Conservation (phyloP, 2,797 vertebrate species). For the Hyperoplus immaculatus region DNA sequence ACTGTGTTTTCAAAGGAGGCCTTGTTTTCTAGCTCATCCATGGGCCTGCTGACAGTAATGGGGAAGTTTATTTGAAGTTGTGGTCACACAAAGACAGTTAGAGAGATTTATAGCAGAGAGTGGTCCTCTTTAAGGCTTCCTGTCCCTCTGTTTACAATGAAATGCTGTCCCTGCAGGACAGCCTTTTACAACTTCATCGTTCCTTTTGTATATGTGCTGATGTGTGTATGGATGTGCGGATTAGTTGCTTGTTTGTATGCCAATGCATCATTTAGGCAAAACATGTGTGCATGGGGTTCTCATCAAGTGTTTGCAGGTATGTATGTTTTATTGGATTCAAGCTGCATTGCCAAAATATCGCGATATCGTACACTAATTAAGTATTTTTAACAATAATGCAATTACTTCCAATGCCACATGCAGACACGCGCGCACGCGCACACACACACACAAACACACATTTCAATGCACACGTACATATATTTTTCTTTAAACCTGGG, state of each 20-base stretch:
- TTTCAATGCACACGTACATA: too few relatives aligned
- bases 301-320: conserved; percentile 14
- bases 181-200: background rate
- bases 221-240: background rate
- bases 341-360: conserved; percentile 3
- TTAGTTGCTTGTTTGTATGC: background rate
- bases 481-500: background rate
- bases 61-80: conserved; percentile 54
- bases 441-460: background rate
- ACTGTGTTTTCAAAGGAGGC: conserved; percentile 32
- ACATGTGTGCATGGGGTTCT: conserved; percentile 11
- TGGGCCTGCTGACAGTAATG: conserved; percentile 48
- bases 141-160: conserved; percentile 40
- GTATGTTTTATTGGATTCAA: conserved; percentile 3
- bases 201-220: conserved; percentile 19
- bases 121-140: conserved; percentile 39
- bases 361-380: background rate
- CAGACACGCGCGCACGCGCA: background rate
- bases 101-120: conserved; percentile 47
- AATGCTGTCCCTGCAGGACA: conserved; percentile 22
- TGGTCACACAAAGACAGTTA: conserved; percentile 49
- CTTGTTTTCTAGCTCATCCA: conserved; percentile 49
- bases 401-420: background rate
- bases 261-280: background rate
- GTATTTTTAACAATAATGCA: background rate